These are phyloP conservation scores for Agrochola circellaris DNA, from an alignment of 2,888 invertebrate genomes.

Conservation along the genomic window DNA sequence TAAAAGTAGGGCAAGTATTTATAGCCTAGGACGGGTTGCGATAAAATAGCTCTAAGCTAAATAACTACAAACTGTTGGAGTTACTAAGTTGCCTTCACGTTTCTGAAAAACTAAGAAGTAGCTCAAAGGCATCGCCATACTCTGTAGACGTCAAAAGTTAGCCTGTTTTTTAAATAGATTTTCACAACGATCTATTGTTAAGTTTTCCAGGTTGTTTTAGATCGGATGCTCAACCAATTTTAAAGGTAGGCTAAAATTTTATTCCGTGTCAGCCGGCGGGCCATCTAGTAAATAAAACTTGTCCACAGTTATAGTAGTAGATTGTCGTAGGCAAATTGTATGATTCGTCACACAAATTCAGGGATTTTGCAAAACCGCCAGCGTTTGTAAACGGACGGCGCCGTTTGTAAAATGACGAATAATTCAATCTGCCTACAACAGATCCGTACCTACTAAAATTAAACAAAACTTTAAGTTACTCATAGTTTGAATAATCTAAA, in stretches of 20 bases:
- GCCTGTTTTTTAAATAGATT: conserved; percentile 18
- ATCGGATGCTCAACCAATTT: neutral
- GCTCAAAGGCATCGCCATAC: neutral
- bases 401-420: too few species aligned
- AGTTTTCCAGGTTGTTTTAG: neutral
- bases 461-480: too few species aligned
- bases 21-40: conserved; percentile 38
- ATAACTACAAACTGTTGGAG: conserved; percentile 45
- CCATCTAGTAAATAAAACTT: neutral
- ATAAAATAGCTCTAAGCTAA: conserved; percentile 63
- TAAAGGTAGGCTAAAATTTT: neutral
- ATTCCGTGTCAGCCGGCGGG: neutral
- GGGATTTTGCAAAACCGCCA: too few species aligned
- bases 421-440: too few species aligned
- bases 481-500: neutral
- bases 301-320: too few species aligned
- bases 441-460: too few species aligned
- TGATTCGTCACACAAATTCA: too few species aligned
- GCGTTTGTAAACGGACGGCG: too few species aligned
- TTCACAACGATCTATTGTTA: conserved; percentile 11
- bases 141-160: conserved; percentile 35
- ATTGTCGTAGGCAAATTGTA: too few species aligned
- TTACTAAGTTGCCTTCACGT: conserved; percentile 14
- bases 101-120: conserved; percentile 9
- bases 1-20: conserved; percentile 62